phyloP scores from a whole-genome alignment of 2,113 vertebrate species.

The Anhinga rufa region DNA sequence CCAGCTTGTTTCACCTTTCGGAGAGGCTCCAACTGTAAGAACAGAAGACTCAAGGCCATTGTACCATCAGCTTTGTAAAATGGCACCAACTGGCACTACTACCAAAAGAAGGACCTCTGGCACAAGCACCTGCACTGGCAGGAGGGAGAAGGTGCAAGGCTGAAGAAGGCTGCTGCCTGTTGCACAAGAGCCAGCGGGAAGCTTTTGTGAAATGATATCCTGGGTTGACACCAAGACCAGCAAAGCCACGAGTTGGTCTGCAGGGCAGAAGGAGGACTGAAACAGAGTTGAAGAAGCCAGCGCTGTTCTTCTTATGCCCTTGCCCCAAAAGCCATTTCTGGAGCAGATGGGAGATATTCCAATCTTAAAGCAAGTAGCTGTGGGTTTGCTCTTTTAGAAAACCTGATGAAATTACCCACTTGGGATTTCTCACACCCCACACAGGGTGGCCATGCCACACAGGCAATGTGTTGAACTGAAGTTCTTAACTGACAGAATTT shows the following conservation, averaged over 20 bases:
- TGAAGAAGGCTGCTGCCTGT: not conserved
- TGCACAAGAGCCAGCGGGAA: not conserved
- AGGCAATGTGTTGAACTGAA: not conserved
- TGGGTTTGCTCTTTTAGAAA: not conserved
- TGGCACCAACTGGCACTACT: not conserved
- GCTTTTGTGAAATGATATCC: not conserved
- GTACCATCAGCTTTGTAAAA: not conserved
- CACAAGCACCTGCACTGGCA: not conserved
- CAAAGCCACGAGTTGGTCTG: not conserved
- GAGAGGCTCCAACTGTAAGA: not conserved
- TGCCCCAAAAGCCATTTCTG: not conserved
- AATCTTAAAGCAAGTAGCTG: not conserved
- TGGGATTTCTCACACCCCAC: not conserved
- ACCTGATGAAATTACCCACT: not conserved
- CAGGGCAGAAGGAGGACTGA: not conserved
- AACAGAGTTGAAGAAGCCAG: not conserved
- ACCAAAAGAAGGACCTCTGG: not conserved
- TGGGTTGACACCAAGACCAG: not conserved
- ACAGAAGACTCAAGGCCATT: not conserved
- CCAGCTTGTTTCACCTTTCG: not conserved
- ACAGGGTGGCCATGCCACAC: accelerated
- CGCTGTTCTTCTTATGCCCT: not conserved
- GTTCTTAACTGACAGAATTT: not conserved
- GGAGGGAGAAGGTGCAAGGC: not conserved
- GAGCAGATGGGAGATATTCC: not conserved